Evolutionary conservation across 2,113 vertebrate species (phyloP), one percentile per base, ranked within the genome.

Genomic region (Oplegnathus fasciatus): DNA sequence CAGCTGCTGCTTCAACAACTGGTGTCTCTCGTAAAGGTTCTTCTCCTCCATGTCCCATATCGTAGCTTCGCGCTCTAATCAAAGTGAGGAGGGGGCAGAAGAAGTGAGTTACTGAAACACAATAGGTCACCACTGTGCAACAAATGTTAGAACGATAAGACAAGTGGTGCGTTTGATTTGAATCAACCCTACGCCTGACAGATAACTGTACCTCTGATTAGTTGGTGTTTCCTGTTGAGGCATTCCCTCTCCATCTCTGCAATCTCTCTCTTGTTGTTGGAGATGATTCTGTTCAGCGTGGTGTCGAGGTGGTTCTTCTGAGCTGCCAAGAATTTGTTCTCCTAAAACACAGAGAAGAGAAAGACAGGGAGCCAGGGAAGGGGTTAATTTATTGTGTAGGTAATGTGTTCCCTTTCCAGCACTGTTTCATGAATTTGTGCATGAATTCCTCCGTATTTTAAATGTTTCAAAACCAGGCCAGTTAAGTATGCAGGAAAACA

Each of bases 31-130:
- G 26, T 98, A 97, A 9, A 98, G 94, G 68, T 97, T 97, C 74
- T 93, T 97, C 94, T 99, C 97, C 81, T 99, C 98, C 34, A 98
- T 93, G 9, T 98, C 97, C 98, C 98, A 99, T 54, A 98, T 92
- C 0, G 94, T 95, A 0, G 94, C 96, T 89, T 99, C 98, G 0
- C 96, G 93, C 26, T 98, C 98, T 99, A 84, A 30, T 65, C 32
- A 52, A 37, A 34, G 2, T 2, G 4, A 62, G 20, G 24, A 40
- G 14, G 6, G 4, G 30, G n/a, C 22, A 83, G 1, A 64, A 55
- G 15, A 34, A 48, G 67, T 9, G 0, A 26, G 58, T 34, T 26
- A 37, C 14, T 55, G 18, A 9, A 77, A 60, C 6, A 4, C 37
- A 32, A 24, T 15, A 42, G n/a, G 20, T 64, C 73, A 70, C 20